These are phyloP conservation scores for Halcyon leucocephala DNA, from an alignment of 2,797 vertebrate genomes.

Conservation along the genomic window DNA sequence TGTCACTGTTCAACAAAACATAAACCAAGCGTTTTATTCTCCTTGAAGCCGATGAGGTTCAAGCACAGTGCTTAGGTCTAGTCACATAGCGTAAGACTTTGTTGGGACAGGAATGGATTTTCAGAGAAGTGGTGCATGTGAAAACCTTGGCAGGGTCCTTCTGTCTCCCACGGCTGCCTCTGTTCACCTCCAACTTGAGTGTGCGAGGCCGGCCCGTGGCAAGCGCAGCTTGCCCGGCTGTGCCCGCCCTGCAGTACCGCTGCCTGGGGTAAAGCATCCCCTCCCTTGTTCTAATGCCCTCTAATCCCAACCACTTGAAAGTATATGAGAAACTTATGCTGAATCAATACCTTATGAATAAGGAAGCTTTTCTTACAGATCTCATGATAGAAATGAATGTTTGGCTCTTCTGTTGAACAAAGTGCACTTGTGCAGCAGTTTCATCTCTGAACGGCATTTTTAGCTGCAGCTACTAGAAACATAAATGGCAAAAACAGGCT, in stretches of 20 bases:
- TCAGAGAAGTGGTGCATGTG: not conserved
- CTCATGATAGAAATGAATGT: not conserved
- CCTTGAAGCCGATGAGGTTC: not conserved
- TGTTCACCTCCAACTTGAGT: not conserved
- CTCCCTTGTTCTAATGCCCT: not conserved
- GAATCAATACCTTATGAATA: conserved; percentile 34
- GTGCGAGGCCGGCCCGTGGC: fast-evolving
- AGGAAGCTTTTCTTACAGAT: conserved; percentile 22
- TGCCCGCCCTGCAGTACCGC: not conserved
- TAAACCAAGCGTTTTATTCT: not conserved
- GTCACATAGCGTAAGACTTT: not conserved
- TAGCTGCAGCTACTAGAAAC: conserved; percentile 2
- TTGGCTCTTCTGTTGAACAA: conserved; percentile 27
- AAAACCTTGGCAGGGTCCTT: not conserved
- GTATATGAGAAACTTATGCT: not conserved
- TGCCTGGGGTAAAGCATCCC: not conserved
- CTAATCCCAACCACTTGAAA: conserved; percentile 47
- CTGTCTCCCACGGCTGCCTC: not conserved
- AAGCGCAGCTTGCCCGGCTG: not conserved
- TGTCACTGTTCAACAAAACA: not conserved
- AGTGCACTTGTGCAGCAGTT: conserved; percentile 30
- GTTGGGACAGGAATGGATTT: not conserved
- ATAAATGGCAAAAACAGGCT: not conserved
- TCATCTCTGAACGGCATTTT: conserved; percentile 22
- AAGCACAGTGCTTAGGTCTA: not conserved